Evolutionary conservation across 23 tunicate species (phyloP).

Genomic region (Botrylloides violaceus): DNA sequence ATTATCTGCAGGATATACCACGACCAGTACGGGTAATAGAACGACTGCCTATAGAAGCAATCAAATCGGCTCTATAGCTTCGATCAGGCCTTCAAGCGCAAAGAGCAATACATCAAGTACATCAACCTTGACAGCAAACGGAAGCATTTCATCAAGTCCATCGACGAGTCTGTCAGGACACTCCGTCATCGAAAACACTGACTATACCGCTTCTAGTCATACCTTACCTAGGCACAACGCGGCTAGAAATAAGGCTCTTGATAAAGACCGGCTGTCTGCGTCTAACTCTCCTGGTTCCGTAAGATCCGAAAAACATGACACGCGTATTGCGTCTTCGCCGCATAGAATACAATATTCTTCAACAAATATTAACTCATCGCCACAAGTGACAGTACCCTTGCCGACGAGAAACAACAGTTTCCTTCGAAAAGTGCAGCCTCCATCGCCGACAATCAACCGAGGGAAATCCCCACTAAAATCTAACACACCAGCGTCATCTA

Average conservation of each 20-base stretch:
- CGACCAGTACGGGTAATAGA: no score
- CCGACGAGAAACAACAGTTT: constrained; percentile 62
- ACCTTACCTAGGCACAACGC: neutral
- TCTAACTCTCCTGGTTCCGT: neutral
- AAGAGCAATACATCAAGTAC: constrained; percentile 1
- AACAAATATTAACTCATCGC: neutral
- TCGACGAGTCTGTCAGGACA: neutral
- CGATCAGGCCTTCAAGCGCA: constrained; percentile 16
- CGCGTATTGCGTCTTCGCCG: neutral
- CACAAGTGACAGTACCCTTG: constrained; percentile 43
- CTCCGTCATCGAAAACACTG: constrained; percentile 14
- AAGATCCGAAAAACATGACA: neutral
- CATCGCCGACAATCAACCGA: neutral
- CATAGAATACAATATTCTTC: neutral
- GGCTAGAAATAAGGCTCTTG: neutral
- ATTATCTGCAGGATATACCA: no score
- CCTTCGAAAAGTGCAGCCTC: constrained; percentile 53
- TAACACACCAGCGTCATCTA: neutral
- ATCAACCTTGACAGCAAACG: constrained; percentile 4
- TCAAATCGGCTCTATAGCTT: neutral
- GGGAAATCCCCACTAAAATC: neutral
- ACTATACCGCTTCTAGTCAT: no score
- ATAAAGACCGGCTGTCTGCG: neutral
- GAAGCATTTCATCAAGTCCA: constrained; percentile 7
- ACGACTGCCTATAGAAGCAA: neutral